Percentiles rank a stretch among this genome's conserved stretches.
These are phyloP conservation scores for Cephalopholis sonnerati DNA, from an alignment of 2,113 vertebrate genomes.

Conservation along the genomic window DNA sequence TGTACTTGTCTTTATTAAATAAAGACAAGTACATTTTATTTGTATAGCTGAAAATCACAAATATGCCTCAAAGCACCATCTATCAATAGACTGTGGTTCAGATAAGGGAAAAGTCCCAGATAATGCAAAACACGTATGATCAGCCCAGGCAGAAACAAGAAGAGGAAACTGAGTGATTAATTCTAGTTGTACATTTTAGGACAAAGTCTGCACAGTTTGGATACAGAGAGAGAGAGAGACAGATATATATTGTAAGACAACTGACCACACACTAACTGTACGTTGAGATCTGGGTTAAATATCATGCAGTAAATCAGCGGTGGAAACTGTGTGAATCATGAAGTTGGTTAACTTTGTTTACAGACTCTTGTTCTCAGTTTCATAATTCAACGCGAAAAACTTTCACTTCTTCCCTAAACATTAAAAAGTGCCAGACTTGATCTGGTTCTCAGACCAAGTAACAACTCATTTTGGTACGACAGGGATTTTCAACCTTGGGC, in stretches of 20 bases:
- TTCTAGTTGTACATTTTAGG: not conserved
- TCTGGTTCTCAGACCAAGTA: not conserved
- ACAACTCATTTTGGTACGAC: slow-evolving; percentile 18
- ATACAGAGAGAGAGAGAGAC: not conserved
- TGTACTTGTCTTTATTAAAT: too few relatives aligned
- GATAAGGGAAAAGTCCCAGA: not conserved
- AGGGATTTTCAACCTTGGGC: not conserved
- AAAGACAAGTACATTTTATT: not conserved
- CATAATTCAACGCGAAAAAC: slow-evolving; percentile 19
- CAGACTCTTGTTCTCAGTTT: slow-evolving; percentile 34
- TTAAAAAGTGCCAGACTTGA: not conserved
- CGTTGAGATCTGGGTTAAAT: not conserved
- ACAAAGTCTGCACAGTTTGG: not conserved
- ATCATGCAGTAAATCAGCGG: not conserved
- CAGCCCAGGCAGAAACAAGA: not conserved
- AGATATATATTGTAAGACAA: slow-evolving; percentile 4
- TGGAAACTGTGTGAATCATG: not conserved
- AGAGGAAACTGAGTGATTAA: not conserved
- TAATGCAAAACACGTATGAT: not conserved
- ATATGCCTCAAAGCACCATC: not conserved
- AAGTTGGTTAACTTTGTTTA: not conserved
- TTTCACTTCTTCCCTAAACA: slow-evolving; percentile 28
- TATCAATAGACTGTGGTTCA: too few relatives aligned
- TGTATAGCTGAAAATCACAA: not conserved
- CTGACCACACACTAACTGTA: not conserved